phyloP scores from a whole-genome alignment of 2,888 invertebrate species.

The Pomacea canaliculata region DNA sequence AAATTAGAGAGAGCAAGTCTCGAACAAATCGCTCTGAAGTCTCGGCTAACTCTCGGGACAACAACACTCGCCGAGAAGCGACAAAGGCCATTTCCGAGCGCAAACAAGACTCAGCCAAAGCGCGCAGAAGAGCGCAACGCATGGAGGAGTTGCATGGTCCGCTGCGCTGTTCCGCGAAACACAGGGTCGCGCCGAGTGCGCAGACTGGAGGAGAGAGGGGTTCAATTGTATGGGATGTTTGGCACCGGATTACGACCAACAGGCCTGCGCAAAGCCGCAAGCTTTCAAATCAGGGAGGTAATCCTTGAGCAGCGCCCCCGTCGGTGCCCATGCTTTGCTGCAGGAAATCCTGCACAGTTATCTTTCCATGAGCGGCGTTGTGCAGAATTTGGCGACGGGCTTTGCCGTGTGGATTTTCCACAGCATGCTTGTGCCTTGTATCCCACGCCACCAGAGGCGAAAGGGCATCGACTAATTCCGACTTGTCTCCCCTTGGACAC shows the following conservation, averaged over 20 bases:
- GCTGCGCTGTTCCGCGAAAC: not conserved
- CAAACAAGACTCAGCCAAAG: not conserved
- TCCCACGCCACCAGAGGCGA: not conserved
- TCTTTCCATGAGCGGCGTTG: not conserved
- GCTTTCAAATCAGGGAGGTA: slow-evolving; percentile 12
- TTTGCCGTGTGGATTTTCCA: not conserved
- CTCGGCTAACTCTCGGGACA: slow-evolving; percentile 21
- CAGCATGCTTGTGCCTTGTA: not conserved
- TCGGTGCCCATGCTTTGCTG: not conserved
- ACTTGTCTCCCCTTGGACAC: too few relatives aligned
- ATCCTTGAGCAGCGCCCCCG: slow-evolving; percentile 2
- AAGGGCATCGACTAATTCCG: too few relatives aligned
- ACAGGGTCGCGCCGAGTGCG: not conserved
- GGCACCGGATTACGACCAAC: slow-evolving; percentile 4
- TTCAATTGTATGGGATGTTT: slow-evolving; percentile 15
- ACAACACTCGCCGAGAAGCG: slow-evolving; percentile 16
- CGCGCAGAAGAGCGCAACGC: not conserved
- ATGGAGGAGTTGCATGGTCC: not conserved
- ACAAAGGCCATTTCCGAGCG: slow-evolving; percentile 21
- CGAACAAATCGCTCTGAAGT: slow-evolving; percentile 27
- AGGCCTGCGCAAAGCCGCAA: slow-evolving; percentile 8
- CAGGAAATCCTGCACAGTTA: slow-evolving; percentile 19
- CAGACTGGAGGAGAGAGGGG: slow-evolving; percentile 13
- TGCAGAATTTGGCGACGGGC: slow-evolving; percentile 9
- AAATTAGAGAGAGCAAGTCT: slow-evolving; percentile 36